phyloP scores from a whole-genome alignment of 2,113 vertebrate species.

The Procavia capensis region DNA sequence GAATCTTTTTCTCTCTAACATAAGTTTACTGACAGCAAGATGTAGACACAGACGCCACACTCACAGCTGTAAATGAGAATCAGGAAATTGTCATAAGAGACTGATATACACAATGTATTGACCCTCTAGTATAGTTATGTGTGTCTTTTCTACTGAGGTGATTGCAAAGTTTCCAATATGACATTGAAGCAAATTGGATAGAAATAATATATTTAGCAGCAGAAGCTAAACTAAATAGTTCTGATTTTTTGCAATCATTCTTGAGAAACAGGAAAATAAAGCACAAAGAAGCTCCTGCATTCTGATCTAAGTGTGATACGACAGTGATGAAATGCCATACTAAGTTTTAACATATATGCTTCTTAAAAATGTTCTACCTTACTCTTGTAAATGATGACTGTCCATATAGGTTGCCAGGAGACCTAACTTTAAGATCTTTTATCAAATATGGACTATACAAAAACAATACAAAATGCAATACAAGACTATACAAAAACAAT shows the following conservation, averaged over 20 bases:
- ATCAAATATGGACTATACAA: neutral
- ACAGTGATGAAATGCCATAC: neutral
- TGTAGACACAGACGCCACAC: neutral
- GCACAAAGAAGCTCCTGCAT: neutral
- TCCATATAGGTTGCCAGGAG: neutral
- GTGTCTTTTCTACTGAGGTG: neutral
- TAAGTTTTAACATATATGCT: neutral
- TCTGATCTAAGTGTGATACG: neutral
- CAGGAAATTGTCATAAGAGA: neutral
- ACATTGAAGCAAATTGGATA: constrained; percentile 14
- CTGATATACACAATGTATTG: neutral
- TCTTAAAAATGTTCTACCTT: neutral
- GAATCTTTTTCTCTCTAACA: neutral
- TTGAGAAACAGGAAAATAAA: neutral
- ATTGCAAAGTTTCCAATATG: constrained; percentile 38
- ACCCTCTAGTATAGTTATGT: neutral
- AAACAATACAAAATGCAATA: no score
- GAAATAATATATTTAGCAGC: constrained; percentile 5
- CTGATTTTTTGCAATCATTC: neutral
- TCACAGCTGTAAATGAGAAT: neutral
- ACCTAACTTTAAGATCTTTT: neutral
- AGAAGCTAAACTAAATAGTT: neutral
- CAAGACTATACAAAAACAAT: neutral
- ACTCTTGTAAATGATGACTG: neutral
- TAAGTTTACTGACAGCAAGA: neutral